phyloP scores from a whole-genome alignment of 2,113 vertebrate species.

The Theristicus caerulescens region DNA sequence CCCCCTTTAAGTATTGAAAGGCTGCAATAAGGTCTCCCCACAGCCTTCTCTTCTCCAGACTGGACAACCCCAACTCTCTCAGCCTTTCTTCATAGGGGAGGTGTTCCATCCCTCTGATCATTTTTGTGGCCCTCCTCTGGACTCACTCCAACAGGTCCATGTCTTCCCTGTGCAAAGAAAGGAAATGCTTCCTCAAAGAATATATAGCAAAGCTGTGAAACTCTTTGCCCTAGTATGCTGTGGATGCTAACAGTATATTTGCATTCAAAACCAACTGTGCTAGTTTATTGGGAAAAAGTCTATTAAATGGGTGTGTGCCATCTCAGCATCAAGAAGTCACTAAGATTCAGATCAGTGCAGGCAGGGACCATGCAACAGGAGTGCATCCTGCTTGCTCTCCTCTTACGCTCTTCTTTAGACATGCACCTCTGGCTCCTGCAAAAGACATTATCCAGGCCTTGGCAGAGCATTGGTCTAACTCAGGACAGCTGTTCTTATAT shows the following conservation, averaged over 20 bases:
- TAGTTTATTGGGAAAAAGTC: background rate
- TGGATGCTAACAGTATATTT: background rate
- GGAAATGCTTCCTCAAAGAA: background rate
- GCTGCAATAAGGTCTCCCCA: background rate
- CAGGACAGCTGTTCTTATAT: background rate
- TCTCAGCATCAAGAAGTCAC: background rate
- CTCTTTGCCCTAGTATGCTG: background rate
- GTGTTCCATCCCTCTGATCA: background rate
- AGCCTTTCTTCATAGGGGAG: background rate
- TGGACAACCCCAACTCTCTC: background rate
- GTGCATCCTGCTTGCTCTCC: rapidly evolving
- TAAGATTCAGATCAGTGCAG: background rate
- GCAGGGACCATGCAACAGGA: background rate
- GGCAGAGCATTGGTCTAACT: background rate
- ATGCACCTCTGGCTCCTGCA: background rate
- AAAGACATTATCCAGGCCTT: background rate
- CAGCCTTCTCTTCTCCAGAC: background rate
- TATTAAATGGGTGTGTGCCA: rapidly evolving
- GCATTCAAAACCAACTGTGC: background rate
- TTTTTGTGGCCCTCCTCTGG: background rate
- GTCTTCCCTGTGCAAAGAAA: background rate
- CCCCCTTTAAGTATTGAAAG: background rate
- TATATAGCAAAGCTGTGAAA: background rate
- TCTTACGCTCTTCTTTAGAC: background rate
- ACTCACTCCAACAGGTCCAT: background rate